A percentile compares a stretch with the other conserved stretches of the same genome.
phyloP scores from a whole-genome alignment of 2,888 invertebrate genomes.

The Spisula subtruncata region DNA sequence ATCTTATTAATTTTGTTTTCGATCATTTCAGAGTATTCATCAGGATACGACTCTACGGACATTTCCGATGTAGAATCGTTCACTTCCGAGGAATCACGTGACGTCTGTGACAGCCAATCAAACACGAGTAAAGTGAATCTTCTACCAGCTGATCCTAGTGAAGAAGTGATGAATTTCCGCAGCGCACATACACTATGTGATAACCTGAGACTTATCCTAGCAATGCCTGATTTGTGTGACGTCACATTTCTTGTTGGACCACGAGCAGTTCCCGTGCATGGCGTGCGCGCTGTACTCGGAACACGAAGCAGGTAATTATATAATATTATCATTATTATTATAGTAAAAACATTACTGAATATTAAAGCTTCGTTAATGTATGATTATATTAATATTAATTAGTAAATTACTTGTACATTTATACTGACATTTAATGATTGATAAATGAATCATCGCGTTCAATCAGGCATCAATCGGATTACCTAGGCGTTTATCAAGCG shows the following conservation, averaged over 20 bases:
- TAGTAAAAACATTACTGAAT: no score
- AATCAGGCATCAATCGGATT: no score
- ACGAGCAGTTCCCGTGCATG: slow-evolving; percentile 56
- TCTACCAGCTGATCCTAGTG: not conserved
- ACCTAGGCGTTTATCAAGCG: no score
- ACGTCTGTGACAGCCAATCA: not conserved
- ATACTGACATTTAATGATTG: no score
- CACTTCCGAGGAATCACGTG: slow-evolving; percentile 21
- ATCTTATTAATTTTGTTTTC: not conserved
- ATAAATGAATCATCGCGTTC: no score
- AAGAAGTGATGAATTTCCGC: slow-evolving; percentile 45
- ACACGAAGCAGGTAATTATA: slow-evolving; percentile 61
- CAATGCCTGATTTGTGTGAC: slow-evolving; percentile 71
- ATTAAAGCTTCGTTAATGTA: no score
- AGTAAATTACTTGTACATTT: no score
- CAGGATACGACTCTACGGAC: slow-evolving; percentile 66
- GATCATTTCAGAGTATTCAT: slow-evolving; percentile 60
- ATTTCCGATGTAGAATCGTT: slow-evolving; percentile 48
- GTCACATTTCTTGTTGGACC: slow-evolving; percentile 66
- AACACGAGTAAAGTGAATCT: slow-evolving; percentile 15
- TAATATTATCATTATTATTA: not conserved
- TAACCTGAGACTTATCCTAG: slow-evolving; percentile 58
- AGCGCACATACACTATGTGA: slow-evolving; percentile 61
- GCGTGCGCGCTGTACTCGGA: slow-evolving; percentile 59
- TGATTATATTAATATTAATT: no score